These are phyloP conservation scores for Diaphora mendica DNA, from an alignment of 2,888 invertebrate genomes.

Conservation along the genomic window DNA sequence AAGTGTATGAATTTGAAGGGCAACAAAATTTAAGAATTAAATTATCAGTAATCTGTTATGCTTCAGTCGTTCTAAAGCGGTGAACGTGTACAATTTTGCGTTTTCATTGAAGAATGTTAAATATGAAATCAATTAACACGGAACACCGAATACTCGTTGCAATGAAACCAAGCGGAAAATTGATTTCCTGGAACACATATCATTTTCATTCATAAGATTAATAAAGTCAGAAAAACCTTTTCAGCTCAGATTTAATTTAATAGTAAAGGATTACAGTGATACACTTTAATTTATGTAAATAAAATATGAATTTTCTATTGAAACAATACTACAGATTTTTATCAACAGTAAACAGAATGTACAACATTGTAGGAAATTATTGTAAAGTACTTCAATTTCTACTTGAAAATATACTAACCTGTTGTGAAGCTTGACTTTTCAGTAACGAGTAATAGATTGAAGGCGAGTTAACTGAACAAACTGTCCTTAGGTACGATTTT, in stretches of 20 bases:
- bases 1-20: too few relatives aligned
- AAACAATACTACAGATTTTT: not conserved
- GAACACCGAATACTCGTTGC: slow-evolving; percentile 63
- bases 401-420: not conserved
- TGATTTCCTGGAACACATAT: slow-evolving; percentile 75
- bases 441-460: not conserved
- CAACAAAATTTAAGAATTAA: too few relatives aligned
- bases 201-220: slow-evolving; percentile 71
- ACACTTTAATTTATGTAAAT: slow-evolving; percentile 36
- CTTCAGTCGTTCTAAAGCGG: slow-evolving; percentile 37
- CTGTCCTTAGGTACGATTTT: not conserved
- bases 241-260: slow-evolving; percentile 44
- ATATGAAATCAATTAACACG: slow-evolving; percentile 67
- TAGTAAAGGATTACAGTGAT: slow-evolving; percentile 39
- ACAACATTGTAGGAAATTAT: not conserved
- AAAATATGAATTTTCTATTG: not conserved
- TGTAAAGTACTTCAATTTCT: not conserved
- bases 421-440: not conserved
- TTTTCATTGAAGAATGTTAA: slow-evolving; percentile 59
- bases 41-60: not conserved
- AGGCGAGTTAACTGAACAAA: not conserved
- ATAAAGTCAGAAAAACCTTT: slow-evolving; percentile 48
- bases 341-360: not conserved
- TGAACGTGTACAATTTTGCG: slow-evolving; percentile 44
- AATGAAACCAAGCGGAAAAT: slow-evolving; percentile 73